phyloP scores from a whole-genome alignment of 2,113 vertebrate genomes.

The Naja naja region DNA sequence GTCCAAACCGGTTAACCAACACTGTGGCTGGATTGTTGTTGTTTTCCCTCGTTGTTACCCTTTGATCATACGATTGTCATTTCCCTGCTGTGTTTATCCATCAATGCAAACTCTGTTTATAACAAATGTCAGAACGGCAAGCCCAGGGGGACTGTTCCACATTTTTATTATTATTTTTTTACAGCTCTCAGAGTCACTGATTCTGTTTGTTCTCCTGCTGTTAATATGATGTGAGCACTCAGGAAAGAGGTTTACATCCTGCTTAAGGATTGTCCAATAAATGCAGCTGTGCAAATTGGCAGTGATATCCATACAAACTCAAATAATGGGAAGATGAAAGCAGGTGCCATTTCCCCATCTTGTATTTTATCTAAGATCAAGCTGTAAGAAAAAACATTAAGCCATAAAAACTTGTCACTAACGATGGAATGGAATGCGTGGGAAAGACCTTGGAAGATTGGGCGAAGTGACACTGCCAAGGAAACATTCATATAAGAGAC shows the following conservation, averaged over 20 bases:
- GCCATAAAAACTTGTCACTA: neutral
- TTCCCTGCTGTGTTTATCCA: neutral
- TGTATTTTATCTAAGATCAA: neutral
- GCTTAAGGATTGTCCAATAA: neutral
- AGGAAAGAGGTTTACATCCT: neutral
- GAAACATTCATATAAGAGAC: too few species aligned
- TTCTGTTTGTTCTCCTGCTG: neutral
- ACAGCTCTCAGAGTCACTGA: neutral
- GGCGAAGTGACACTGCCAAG: too few species aligned
- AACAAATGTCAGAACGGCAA: neutral
- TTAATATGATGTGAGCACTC: neutral
- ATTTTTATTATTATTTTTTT: neutral
- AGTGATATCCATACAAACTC: neutral
- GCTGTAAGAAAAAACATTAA: neutral
- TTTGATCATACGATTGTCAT: neutral
- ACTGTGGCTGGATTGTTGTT: neutral
- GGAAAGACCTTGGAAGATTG: too few species aligned
- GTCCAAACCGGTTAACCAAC: neutral
- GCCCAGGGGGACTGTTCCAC: neutral
- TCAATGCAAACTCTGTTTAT: neutral
- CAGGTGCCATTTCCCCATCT: neutral
- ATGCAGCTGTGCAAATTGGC: neutral
- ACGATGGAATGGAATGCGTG: neutral
- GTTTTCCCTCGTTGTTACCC: neutral
- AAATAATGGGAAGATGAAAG: neutral